A percentile compares a stretch with the other conserved stretches of the same genome.
These are phyloP conservation scores for Mystacides longicornis DNA, from an alignment of 2,888 invertebrate species.

Conservation along the genomic window DNA sequence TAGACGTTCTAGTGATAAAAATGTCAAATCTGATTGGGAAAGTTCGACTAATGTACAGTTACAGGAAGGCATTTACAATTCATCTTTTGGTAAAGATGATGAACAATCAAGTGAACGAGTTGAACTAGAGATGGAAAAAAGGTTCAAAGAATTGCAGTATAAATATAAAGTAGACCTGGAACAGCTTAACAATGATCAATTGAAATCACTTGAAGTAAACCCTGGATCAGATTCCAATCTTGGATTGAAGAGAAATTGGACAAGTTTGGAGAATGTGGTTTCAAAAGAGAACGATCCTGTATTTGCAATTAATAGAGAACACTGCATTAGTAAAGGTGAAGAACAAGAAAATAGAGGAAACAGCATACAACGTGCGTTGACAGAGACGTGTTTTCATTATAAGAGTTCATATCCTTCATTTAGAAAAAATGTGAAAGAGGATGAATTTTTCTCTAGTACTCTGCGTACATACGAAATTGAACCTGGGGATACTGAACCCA, in stretches of 20 bases:
- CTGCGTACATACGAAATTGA: too few relatives aligned
- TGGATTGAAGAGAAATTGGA: slow-evolving; percentile 14
- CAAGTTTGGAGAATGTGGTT: slow-evolving; percentile 18
- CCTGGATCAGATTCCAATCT: background rate
- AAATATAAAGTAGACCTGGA: slow-evolving; percentile 20
- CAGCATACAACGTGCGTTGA: too few relatives aligned
- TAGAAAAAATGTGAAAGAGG: background rate
- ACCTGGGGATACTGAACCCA: too few relatives aligned
- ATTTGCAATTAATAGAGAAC: too few relatives aligned
- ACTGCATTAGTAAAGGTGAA: background rate
- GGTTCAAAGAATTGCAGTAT: slow-evolving; percentile 19
- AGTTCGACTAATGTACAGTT: too few relatives aligned
- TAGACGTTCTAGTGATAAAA: too few relatives aligned
- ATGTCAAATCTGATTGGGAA: too few relatives aligned
- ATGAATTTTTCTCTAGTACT: too few relatives aligned
- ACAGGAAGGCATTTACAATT: too few relatives aligned
- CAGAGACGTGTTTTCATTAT: background rate
- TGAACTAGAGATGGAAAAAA: slow-evolving; percentile 20
- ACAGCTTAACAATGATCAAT: background rate
- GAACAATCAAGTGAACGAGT: too few relatives aligned
- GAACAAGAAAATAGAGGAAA: background rate
- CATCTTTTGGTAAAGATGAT: too few relatives aligned
- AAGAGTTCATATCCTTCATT: background rate
- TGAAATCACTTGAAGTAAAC: background rate
- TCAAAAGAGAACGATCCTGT: slow-evolving; percentile 28